Base-by-base conservation (phyloP, 2,113 vertebrate species). In the Elaphurus davidianus region DNA sequence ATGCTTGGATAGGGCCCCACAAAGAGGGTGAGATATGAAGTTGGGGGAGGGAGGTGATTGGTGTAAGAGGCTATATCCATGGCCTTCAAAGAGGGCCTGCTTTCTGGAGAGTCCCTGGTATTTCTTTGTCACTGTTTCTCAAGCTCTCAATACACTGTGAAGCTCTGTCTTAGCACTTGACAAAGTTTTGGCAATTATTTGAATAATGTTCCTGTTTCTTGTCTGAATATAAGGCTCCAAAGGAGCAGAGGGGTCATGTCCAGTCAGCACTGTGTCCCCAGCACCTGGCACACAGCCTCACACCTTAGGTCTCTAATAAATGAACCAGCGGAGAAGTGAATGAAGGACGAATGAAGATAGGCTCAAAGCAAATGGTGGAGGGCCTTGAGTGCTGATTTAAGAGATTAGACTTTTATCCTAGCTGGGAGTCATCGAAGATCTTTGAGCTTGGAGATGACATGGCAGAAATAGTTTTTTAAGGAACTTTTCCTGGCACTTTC, bases 401-500 rank as follows among this genome's bases (percentile, higher is more conserved):
- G 33, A 92, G 45, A 21, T 27, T n/a, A 88, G 21, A 25, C 28
- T 92, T 92, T 43, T 52, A n/a, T 82, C 47, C 7, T 43, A 54
- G 21, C 0, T 36, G 25, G 55, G 59, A 92, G 78, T 62, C 62
- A 55, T 54, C 3, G 3, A 47, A 89, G 27, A 43, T 60, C n/a
- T 91, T 36, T 50, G 87, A 96, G 83, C 57, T 59, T 60, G 23
- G 36, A 87, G 76, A 15, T 14, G 52, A 45, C 50, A 9, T 43
- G 12, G 33, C 57, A 54, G 90, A 59, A 95, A 52, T 7, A 36
- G 13, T 36, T 55, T 40, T 55, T 40, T 15, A 30, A 60, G 64
- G 74, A 71, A 86, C 28, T 12, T 30, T 93, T 95, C 85, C 85
- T 62, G 62, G 78, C 47, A 86, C 8, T 79, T 67, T 89, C 60